phyloP scores from a whole-genome alignment of 2,113 vertebrate genomes.

The Halichoerus grypus region DNA sequence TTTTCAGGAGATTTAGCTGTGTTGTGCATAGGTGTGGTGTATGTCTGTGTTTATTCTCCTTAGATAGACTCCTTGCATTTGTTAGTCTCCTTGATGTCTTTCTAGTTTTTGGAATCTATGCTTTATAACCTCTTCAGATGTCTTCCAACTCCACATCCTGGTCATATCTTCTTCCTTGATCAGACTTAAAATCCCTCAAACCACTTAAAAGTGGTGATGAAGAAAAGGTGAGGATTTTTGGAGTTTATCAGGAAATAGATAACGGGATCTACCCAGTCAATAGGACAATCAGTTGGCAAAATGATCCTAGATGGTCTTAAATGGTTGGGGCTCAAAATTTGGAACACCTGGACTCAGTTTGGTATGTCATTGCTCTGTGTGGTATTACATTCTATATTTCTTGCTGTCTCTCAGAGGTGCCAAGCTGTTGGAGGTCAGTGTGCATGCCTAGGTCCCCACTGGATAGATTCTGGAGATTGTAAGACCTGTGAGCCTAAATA shows the following conservation, averaged over 20 bases:
- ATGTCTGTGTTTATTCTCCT: background rate
- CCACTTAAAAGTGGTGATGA: background rate
- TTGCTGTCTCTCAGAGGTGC: no score
- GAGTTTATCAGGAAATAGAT: background rate
- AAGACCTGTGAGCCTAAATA: background rate
- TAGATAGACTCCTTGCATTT: background rate
- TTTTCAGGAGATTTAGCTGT: background rate
- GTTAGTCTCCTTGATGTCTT: background rate
- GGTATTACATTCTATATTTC: background rate
- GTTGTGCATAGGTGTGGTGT: background rate
- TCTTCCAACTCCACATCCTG: background rate
- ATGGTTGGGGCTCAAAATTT: background rate
- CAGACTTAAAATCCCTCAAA: background rate
- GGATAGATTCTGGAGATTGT: no score
- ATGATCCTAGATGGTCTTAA: background rate
- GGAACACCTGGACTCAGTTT: background rate
- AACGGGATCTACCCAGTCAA: background rate
- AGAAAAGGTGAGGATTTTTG: background rate
- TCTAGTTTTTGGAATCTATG: background rate
- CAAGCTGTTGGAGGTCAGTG: background rate
- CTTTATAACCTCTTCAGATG: background rate
- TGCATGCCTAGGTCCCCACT: no score
- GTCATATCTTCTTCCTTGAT: background rate
- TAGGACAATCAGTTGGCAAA: background rate
- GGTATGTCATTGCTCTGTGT: background rate